A percentile compares a stretch with the other conserved stretches of the same genome.
Conservation (phyloP, 2,888 invertebrate genomes). For the Geotrupes spiniger region DNA sequence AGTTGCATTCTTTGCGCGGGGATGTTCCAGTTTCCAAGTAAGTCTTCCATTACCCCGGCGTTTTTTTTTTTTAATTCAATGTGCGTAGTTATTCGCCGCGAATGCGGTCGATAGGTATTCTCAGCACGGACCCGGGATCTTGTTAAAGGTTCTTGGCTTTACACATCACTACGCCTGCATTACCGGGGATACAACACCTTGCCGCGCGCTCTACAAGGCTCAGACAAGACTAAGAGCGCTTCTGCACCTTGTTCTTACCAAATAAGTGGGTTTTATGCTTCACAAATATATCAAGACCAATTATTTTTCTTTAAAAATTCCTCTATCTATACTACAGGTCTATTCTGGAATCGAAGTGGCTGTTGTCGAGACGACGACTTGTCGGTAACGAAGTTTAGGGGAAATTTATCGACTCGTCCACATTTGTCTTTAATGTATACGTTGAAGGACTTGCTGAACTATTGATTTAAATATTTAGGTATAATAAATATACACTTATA, state of each 20-base stretch:
- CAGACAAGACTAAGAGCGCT: conserved; percentile 20
- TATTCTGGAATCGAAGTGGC: too few species aligned
- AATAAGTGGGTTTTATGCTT: conserved; percentile 18
- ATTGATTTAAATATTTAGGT: too few species aligned
- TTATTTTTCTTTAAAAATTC: conserved; percentile 16
- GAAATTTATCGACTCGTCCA: too few species aligned
- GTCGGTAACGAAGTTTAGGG: too few species aligned
- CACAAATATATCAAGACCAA: conserved; percentile 27
- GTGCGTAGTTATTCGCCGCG: conserved; percentile 18
- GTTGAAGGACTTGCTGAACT: too few species aligned
- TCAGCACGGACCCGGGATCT: conserved; percentile 26
- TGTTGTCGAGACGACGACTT: too few species aligned
- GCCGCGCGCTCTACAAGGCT: conserved; percentile 19
- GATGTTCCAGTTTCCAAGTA: neutral
- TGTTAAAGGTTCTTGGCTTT: conserved; percentile 25
- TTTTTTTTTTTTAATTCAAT: conserved; percentile 26
- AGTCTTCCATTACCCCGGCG: too few species aligned
- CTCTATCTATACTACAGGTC: too few species aligned
- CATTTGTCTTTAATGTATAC: too few species aligned
- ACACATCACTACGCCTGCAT: conserved; percentile 24
- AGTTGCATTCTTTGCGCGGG: conserved; percentile 1
- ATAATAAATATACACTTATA: too few species aligned
- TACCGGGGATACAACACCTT: conserved; percentile 23
- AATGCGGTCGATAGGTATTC: conserved; percentile 18
- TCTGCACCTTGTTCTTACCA: conserved; percentile 27